These are phyloP conservation scores for Brienomyrus longianalis DNA, from an alignment of 2,113 vertebrate genomes.

Conservation along the genomic window DNA sequence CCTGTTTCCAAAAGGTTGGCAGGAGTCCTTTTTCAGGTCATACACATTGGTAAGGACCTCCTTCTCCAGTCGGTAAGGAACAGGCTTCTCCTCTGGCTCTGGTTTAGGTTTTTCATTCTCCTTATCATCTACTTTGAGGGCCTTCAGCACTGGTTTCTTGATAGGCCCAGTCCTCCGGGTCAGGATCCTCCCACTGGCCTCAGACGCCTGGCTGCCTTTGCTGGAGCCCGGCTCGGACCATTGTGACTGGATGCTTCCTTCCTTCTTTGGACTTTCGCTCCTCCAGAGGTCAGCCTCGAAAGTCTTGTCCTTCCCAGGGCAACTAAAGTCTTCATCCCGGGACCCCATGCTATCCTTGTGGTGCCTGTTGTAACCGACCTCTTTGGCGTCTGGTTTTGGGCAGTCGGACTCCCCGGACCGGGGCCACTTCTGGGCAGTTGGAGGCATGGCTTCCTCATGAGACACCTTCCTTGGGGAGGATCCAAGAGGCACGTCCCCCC, in stretches of 20 bases:
- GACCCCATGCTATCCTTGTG: constrained; percentile 60
- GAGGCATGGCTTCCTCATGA: constrained; percentile 61
- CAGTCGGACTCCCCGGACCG: constrained; percentile 64
- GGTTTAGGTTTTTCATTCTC: constrained; percentile 86
- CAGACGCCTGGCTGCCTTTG: constrained; percentile 65
- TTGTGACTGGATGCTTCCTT: constrained; percentile 52
- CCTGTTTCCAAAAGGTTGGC: constrained; percentile 46
- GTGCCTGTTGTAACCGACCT: constrained; percentile 53
- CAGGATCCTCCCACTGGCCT: constrained; percentile 65
- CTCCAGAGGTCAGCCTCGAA: constrained; percentile 70
- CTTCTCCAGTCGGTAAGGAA: constrained; percentile 66
- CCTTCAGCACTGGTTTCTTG: constrained; percentile 94
- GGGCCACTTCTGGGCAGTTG: constrained; percentile 54
- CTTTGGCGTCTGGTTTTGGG: constrained; percentile 64
- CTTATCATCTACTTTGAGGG: constrained; percentile 93
- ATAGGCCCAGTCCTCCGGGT: constrained; percentile 84
- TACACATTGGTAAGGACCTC: constrained; percentile 56
- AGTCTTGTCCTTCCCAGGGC: constrained; percentile 57
- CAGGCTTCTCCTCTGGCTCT: constrained; percentile 69
- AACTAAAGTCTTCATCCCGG: constrained; percentile 48
- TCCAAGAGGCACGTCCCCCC: constrained; percentile 57
- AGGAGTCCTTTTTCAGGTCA: constrained; percentile 67
- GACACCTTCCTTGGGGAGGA: constrained; percentile 59
- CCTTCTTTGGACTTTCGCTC: constrained; percentile 66
- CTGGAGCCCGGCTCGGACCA: constrained; percentile 56